Evolutionary conservation across 2,888 invertebrate genomes (phyloP), one percentile per base, ranked within the genome.

Genomic region (Xestia rhomboidea): DNA sequence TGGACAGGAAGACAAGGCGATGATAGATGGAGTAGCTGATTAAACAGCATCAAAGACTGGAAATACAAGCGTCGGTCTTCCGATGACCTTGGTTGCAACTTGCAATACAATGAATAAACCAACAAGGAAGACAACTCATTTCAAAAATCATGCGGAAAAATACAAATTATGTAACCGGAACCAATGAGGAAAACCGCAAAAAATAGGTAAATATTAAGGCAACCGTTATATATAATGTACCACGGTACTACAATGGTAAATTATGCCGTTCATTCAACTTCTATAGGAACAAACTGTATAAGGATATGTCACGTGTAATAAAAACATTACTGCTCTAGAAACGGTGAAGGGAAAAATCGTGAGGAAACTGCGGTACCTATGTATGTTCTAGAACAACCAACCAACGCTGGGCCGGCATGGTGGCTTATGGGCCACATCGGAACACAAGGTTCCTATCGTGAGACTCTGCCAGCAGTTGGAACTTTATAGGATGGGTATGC

Each of bases 141-240:
- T 21, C 21, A 62, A 54, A 57, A 62, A 62, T 4, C 10, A 21
- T 62, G 18, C 34, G 30, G 62, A 63, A 63, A 38, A 60, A 34
- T n/a, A 15, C 63, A 13, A n/a, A 38, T 63, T 63, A 63, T n/a
- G 38, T 63, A 7, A 38, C 54, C 77, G 70, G 62, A 71, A 63
- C 30, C 8, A 15, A 80, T 49, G n/a, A 79, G 79, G 80, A 79
- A 80, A 79, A 80, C 67, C 46, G 38, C 79, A 62, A 41, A 67
- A 63, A 38, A 38, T 74, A 15, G 30, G 30, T 44, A 15, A 24
- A 15, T 27, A 15, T 27, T 44, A 21, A 63, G 10, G 51, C 60
- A 57, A 46, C 62, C 67, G 46, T 54, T 75, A 51, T 38, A 27
- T 75, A 51, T 38, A 27, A 57, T 71, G 49, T n/a, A 66, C 57